A percentile compares a stretch with the other conserved stretches of the same genome.
phyloP scores from a whole-genome alignment of 2,797 vertebrate species.

The Enteromius afrohamiltoni region DNA sequence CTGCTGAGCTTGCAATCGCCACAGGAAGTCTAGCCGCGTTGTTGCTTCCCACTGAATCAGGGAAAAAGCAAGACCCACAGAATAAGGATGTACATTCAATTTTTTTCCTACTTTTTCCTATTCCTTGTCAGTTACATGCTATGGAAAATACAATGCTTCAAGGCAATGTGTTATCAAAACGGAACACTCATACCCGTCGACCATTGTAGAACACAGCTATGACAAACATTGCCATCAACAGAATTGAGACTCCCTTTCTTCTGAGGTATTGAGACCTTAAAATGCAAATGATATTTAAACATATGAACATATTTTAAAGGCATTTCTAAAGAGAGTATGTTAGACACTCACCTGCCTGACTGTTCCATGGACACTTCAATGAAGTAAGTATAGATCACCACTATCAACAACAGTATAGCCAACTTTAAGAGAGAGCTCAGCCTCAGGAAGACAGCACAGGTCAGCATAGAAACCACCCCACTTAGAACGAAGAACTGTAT shows the following conservation, averaged over 20 bases:
- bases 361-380: slow-evolving; percentile 69
- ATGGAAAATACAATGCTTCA: neutral
- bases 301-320: neutral
- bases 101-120: neutral
- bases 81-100: neutral
- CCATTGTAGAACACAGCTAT: slow-evolving; percentile 80
- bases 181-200: slow-evolving; percentile 70
- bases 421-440: slow-evolving; percentile 80
- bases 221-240: slow-evolving; percentile 80
- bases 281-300: neutral
- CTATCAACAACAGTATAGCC: slow-evolving; percentile 71
- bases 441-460: slow-evolving; percentile 79
- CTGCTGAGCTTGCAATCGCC: slow-evolving; percentile 81
- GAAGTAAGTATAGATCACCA: slow-evolving; percentile 74
- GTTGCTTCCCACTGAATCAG: slow-evolving; percentile 79
- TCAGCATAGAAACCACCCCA: slow-evolving; percentile 80
- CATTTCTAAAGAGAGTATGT: neutral
- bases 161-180: neutral
- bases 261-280: slow-evolving; percentile 75
- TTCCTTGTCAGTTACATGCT: neutral
- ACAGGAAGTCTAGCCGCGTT: slow-evolving; percentile 80
- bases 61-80: slow-evolving; percentile 33
- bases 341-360: slow-evolving; percentile 34
- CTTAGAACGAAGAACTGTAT: slow-evolving; percentile 75
- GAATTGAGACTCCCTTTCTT: slow-evolving; percentile 75